Conservation (phyloP, 2,797 vertebrate species). For the Bufotes viridis region DNA sequence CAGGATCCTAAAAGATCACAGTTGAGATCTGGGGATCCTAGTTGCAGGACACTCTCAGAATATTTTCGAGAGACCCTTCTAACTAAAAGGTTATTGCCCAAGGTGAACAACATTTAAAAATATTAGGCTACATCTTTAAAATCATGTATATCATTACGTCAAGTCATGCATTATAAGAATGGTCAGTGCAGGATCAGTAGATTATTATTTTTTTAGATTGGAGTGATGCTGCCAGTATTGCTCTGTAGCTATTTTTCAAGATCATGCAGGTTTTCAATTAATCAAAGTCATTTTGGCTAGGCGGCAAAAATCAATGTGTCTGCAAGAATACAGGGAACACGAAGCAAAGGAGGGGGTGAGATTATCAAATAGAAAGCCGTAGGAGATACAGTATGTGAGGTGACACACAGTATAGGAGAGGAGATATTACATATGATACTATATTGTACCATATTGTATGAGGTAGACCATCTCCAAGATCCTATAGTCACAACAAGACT, state of each 20-base stretch:
- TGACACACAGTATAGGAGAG: constrained; percentile 17
- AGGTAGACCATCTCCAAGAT: constrained; percentile 9
- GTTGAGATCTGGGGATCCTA: neutral
- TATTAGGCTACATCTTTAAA: neutral
- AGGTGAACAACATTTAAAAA: neutral
- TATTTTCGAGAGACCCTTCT: neutral
- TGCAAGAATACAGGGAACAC: constrained; percentile 56
- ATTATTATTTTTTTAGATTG: constrained; percentile 41
- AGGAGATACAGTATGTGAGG: constrained; percentile 34
- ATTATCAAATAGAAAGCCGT: constrained; percentile 58
- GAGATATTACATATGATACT: neutral
- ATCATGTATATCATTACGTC: neutral
- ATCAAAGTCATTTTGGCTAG: constrained; percentile 63
- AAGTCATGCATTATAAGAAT: neutral
- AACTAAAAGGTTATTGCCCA: neutral
- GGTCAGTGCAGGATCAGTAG: constrained; percentile 1
- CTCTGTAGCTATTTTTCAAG: constrained; percentile 58
- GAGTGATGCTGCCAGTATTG: constrained; percentile 48
- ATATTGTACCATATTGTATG: neutral
- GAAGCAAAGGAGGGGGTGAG: constrained; percentile 30
- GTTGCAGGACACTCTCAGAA: neutral
- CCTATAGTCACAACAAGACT: constrained; percentile 3
- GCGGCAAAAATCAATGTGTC: constrained; percentile 63
- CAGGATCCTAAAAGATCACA: neutral
- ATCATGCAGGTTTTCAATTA: constrained; percentile 62